Evolutionary conservation across 2,797 vertebrate genomes (phyloP).

Genomic region (Limosa lapponica): DNA sequence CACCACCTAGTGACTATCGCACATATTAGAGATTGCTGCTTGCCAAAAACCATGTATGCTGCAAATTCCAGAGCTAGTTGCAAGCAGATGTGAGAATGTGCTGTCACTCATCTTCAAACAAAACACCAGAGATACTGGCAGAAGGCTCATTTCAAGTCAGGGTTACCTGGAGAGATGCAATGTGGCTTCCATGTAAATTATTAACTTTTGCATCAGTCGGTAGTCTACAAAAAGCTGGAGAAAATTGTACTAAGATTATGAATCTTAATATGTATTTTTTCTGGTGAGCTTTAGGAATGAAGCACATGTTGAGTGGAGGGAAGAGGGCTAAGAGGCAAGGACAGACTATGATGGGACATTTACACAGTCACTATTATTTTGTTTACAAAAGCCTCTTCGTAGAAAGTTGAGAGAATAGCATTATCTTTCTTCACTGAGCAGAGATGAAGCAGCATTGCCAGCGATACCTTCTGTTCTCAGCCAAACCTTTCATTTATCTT

Average conservation of each 20-base stretch:
- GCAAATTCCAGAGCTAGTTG: constrained; percentile 31
- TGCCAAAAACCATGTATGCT: not conserved
- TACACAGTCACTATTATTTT: not conserved
- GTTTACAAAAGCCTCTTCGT: constrained; percentile 10
- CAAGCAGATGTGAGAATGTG: constrained; percentile 54
- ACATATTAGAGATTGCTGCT: not conserved
- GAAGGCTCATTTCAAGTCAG: not conserved
- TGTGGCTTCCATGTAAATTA: not conserved
- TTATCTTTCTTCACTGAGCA: constrained; percentile 23
- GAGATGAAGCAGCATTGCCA: constrained; percentile 36
- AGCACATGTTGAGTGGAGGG: not conserved
- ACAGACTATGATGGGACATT: not conserved
- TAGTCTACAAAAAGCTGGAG: not conserved
- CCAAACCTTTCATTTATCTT: constrained; percentile 54
- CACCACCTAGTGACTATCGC: constrained; percentile 68
- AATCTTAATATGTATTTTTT: not conserved
- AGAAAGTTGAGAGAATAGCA: constrained; percentile 37
- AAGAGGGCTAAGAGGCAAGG: not conserved
- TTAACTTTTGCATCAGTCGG: not conserved
- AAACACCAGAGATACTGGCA: not conserved
- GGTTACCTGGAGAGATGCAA: constrained; percentile 21
- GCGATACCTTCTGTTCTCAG: constrained; percentile 15
- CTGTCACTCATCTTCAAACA: constrained; percentile 46
- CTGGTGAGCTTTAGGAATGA: not conserved
- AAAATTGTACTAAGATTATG: not conserved